These are phyloP conservation scores for Gadopsis bispinosus DNA, from an alignment of 2,797 vertebrate species.

Conservation along the genomic window DNA sequence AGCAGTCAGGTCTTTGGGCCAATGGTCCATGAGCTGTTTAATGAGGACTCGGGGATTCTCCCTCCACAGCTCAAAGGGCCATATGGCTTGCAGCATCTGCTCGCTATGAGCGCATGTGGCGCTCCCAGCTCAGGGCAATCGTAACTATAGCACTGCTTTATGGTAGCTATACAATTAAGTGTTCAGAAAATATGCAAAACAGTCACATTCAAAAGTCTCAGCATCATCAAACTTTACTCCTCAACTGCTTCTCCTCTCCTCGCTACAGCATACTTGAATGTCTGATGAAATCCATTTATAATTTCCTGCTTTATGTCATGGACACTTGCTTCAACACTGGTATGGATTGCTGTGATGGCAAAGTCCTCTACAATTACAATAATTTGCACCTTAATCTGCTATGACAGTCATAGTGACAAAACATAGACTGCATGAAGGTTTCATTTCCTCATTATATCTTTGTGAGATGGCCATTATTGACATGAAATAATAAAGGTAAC, in stretches of 20 bases:
- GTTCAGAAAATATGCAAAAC: constrained; percentile 63
- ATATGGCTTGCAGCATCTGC: constrained; percentile 83
- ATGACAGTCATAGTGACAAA: constrained; percentile 8
- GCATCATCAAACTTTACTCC: constrained; percentile 46
- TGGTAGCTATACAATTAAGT: constrained; percentile 62
- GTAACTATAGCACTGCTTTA: constrained; percentile 66
- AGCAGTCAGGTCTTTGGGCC: constrained; percentile 72
- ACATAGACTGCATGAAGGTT: neutral
- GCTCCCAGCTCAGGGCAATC: constrained; percentile 64
- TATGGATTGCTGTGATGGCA: neutral
- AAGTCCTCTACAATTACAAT: constrained; percentile 6
- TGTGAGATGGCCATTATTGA: constrained; percentile 8
- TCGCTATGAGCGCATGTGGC: constrained; percentile 67
- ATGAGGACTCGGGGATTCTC: constrained; percentile 76
- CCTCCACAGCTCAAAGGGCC: constrained; percentile 73
- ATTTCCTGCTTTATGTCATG: constrained; percentile 21
- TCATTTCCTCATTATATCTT: neutral
- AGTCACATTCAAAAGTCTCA: constrained; percentile 47
- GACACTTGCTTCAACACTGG: constrained; percentile 5
- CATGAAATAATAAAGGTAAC: constrained; percentile 9
- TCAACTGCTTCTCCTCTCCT: constrained; percentile 10
- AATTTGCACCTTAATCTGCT: constrained; percentile 2
- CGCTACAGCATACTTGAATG: constrained; percentile 13
- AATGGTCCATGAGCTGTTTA: constrained; percentile 80
- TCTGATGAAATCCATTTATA: constrained; percentile 4